Percentiles rank a stretch among this genome's conserved stretches.
Evolutionary conservation across 2,888 invertebrate species (phyloP).

Genomic region (Serripes groenlandicus): DNA sequence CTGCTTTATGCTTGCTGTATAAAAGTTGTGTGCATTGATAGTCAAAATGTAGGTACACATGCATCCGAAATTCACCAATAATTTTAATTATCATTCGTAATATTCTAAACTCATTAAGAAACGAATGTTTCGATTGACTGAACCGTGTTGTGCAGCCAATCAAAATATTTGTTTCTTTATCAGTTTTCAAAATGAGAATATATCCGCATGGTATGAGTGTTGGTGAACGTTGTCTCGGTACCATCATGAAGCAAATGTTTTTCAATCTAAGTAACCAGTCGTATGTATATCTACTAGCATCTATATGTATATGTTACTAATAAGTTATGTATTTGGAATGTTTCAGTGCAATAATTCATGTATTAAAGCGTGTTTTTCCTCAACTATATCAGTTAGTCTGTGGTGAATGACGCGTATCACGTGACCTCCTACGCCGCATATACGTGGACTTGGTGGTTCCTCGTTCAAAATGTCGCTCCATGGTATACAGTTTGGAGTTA

Average conservation of each 20-base stretch:
- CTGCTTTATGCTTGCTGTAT: too few relatives aligned
- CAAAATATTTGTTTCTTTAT: not conserved
- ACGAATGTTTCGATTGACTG: not conserved
- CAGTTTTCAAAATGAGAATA: not conserved
- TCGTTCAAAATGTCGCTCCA: too few relatives aligned
- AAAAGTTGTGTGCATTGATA: too few relatives aligned
- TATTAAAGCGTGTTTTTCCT: constrained; percentile 41
- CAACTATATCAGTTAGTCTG: not conserved
- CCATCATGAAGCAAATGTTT: too few relatives aligned
- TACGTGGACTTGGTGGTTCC: not conserved
- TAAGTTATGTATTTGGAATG: constrained; percentile 30
- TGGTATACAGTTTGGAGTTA: too few relatives aligned
- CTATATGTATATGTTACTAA: constrained; percentile 14
- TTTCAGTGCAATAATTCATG: constrained; percentile 47
- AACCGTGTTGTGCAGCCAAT: not conserved
- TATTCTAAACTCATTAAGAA: not conserved
- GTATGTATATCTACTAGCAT: too few relatives aligned
- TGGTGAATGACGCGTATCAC: not conserved
- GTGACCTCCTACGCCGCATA: not conserved
- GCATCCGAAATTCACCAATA: not conserved
- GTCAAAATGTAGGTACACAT: too few relatives aligned
- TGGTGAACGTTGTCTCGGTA: too few relatives aligned
- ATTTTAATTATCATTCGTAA: not conserved
- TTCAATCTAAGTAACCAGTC: too few relatives aligned
- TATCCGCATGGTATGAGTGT: too few relatives aligned